Conservation (phyloP, 1,140 invertebrate genomes). For the Aporrectodea caliginosa region DNA sequence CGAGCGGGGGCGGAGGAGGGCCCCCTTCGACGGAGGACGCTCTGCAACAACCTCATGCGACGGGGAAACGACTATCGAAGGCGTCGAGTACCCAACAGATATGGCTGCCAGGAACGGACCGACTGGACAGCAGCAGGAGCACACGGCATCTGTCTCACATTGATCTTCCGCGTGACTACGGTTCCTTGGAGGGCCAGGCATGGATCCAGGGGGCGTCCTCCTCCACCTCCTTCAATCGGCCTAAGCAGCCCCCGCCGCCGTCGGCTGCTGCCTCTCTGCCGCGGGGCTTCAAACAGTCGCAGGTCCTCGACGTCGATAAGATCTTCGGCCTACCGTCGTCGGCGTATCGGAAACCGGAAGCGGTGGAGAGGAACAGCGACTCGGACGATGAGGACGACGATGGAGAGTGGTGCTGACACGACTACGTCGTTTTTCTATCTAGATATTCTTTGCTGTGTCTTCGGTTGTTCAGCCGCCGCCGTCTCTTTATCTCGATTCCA, state of each 20-base stretch:
- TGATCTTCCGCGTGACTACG: not conserved
- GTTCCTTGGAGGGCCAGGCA: not conserved
- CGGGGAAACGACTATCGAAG: not conserved
- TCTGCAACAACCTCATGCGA: too few species aligned
- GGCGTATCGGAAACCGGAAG: not conserved
- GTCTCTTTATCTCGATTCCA: too few species aligned
- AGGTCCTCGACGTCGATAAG: not conserved
- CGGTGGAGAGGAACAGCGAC: not conserved
- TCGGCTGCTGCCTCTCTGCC: not conserved
- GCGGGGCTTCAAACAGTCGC: not conserved
- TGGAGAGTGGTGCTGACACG: not conserved
- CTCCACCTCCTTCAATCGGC: too few species aligned
- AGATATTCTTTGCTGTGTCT: too few species aligned
- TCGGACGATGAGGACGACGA: not conserved
- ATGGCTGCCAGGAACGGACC: not conserved
- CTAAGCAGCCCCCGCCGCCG: too few species aligned
- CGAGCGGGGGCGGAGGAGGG: too few species aligned
- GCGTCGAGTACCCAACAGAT: not conserved
- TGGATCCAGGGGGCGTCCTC: not conserved
- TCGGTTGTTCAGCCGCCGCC: too few species aligned
- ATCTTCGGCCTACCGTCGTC: not conserved
- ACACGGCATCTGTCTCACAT: not conserved
- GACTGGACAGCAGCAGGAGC: not conserved
- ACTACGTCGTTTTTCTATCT: too few species aligned
- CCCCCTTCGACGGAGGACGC: too few species aligned